Evolutionary conservation across 2,888 invertebrate species (phyloP).

Genomic region (Tipula unca): DNA sequence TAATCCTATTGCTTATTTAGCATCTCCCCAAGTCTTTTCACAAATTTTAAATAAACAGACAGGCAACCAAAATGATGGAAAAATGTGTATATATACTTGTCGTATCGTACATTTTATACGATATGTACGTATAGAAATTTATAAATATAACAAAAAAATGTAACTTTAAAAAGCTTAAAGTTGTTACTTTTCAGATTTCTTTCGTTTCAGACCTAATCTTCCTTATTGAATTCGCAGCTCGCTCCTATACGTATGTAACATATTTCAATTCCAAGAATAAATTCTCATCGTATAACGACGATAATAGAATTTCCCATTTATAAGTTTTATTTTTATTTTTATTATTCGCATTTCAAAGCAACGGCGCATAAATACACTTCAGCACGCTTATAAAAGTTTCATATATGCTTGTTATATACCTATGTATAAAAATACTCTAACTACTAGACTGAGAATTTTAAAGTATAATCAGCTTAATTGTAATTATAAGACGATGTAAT

Average conservation of each 20-base stretch:
- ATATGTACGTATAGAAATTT: neutral
- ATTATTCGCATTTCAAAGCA: neutral
- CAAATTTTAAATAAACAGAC: conserved; percentile 9
- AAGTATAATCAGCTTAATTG: neutral
- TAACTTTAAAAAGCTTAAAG: neutral
- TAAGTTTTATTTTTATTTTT: neutral
- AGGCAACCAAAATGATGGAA: neutral
- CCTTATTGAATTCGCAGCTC: neutral
- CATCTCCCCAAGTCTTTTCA: neutral
- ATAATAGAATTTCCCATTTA: neutral
- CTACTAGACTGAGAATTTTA: neutral
- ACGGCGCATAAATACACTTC: neutral
- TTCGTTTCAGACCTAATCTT: neutral
- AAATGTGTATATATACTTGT: neutral
- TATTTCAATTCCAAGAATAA: neutral
- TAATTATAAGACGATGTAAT: neutral
- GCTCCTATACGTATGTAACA: neutral
- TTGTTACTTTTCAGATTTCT: neutral
- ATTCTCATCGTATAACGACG: neutral
- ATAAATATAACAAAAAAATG: neutral
- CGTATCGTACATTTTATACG: neutral
- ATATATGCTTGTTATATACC: neutral
- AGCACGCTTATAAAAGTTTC: neutral
- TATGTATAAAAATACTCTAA: neutral
- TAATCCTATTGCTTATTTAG: neutral